Percentiles rank a stretch among this genome's conserved stretches.
Conservation (phyloP, 1,140 invertebrate species). For the Drosophila kurseongensis region DNA sequence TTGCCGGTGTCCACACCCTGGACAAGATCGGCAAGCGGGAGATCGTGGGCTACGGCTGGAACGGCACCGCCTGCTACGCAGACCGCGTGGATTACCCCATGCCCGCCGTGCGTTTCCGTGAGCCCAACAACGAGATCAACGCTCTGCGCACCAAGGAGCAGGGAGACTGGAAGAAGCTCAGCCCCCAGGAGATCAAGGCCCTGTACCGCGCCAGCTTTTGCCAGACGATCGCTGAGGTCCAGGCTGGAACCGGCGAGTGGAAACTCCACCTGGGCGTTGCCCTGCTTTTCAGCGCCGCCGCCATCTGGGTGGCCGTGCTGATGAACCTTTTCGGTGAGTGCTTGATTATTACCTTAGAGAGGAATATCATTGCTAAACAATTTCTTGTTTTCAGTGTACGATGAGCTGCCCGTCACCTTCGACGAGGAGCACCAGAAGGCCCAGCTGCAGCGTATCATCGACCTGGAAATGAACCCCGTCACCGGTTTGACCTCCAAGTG, state of each 20-base stretch:
- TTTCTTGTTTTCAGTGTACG: constrained; percentile 87
- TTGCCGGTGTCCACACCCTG: constrained; percentile 76
- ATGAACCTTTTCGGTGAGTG: constrained; percentile 90
- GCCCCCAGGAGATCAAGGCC: constrained; percentile 95
- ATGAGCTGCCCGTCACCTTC: constrained; percentile 90
- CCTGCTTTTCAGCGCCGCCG: constrained; percentile 86
- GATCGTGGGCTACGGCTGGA: constrained; percentile 95
- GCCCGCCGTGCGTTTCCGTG: constrained; percentile 95
- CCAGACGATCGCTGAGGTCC: constrained; percentile 96
- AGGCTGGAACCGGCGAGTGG: constrained; percentile 95
- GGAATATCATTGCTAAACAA: neutral
- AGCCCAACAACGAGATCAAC: constrained; percentile 87
- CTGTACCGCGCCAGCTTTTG: constrained; percentile 96
- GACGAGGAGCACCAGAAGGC: constrained; percentile 90
- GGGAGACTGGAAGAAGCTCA: constrained; percentile 96
- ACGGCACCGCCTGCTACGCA: constrained; percentile 91
- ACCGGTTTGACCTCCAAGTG: constrained; percentile 90
- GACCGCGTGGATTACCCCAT: constrained; percentile 93
- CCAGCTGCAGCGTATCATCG: constrained; percentile 92
- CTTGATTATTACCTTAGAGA: no score
- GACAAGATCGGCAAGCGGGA: constrained; percentile 93
- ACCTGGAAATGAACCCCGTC: constrained; percentile 91
- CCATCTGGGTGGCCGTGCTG: constrained; percentile 89
- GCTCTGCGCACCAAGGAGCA: constrained; percentile 95
- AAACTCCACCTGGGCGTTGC: constrained; percentile 89